A percentile compares a stretch with the other conserved stretches of the same genome.
phyloP scores from a whole-genome alignment of 2,888 invertebrate species.

The Amphimallon solstitiale region DNA sequence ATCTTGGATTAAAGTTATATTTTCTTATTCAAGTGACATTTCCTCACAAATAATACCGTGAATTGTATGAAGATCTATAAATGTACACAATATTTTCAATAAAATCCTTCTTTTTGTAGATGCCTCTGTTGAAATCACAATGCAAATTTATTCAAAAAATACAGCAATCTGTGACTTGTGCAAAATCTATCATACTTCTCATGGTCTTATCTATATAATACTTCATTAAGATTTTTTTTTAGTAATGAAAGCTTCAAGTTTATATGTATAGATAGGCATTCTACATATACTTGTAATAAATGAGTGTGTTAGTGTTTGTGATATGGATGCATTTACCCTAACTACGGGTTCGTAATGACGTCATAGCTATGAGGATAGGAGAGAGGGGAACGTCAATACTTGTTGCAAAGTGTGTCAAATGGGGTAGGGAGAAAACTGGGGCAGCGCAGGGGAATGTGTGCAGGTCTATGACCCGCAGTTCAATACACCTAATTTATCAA shows the following conservation, averaged over 20 bases:
- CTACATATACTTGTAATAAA: slow-evolving; percentile 25
- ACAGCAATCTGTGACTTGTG: no score
- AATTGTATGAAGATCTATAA: neutral
- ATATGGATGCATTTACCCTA: slow-evolving; percentile 66
- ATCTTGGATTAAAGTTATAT: no score
- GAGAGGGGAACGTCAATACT: slow-evolving; percentile 63
- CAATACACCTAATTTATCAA: slow-evolving; percentile 52
- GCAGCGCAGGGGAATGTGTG: slow-evolving; percentile 57
- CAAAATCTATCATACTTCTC: no score
- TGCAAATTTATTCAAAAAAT: no score
- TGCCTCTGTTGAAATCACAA: slow-evolving; percentile 14
- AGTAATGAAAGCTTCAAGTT: neutral
- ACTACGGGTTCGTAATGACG: slow-evolving; percentile 59
- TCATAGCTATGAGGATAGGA: slow-evolving; percentile 56
- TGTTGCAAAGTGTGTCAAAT: slow-evolving; percentile 65
- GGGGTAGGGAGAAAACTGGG: slow-evolving; percentile 58
- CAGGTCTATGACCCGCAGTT: slow-evolving; percentile 55
- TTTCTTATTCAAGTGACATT: no score
- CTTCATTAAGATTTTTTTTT: no score
- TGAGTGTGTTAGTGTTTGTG: slow-evolving; percentile 28
- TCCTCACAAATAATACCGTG: neutral
- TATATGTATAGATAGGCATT: neutral
- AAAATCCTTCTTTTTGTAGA: neutral
- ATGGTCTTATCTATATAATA: no score
- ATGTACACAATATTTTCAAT: neutral